Evolutionary conservation across 1,140 invertebrate species (phyloP).

Genomic region (Trichogramma pretiosum): DNA sequence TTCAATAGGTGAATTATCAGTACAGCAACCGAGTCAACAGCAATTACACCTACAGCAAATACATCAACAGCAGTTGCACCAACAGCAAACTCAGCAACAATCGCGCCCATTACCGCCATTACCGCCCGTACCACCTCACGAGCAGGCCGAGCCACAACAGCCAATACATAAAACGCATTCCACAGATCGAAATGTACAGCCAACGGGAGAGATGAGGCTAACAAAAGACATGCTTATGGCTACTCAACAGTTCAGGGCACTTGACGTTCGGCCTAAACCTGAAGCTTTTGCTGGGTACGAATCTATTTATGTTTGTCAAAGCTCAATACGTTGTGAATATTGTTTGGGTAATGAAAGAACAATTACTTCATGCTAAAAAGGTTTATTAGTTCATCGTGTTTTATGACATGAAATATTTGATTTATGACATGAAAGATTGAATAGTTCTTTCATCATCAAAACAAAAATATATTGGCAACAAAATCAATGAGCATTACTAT

Average conservation of each 20-base stretch:
- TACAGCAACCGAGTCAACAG: not conserved
- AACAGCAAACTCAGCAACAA: conserved; percentile 8
- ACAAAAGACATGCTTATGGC: conserved; percentile 69
- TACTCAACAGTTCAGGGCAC: conserved; percentile 60
- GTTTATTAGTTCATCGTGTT: no score
- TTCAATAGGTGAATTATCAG: not conserved
- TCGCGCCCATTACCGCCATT: conserved; percentile 5
- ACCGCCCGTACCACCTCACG: conserved; percentile 1
- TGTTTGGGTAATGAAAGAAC: not conserved
- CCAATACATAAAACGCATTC: conserved; percentile 61
- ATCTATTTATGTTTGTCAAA: no score
- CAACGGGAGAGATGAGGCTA: conserved; percentile 55
- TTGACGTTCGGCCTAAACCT: conserved; percentile 57
- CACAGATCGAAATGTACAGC: conserved; percentile 37
- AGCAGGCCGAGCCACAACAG: conserved; percentile 24
- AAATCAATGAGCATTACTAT: no score
- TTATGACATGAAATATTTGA: not conserved
- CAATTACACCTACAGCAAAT: conserved; percentile 11
- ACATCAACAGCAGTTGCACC: conserved; percentile 3
- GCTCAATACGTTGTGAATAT: conserved; percentile 3
- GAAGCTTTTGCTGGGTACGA: conserved; percentile 60
- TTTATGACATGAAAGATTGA: not conserved
- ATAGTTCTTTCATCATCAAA: no score
- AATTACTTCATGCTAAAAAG: no score
- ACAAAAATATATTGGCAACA: no score